phyloP scores from a whole-genome alignment of 2,888 invertebrate species.

The Schizotus pectinicornis region DNA sequence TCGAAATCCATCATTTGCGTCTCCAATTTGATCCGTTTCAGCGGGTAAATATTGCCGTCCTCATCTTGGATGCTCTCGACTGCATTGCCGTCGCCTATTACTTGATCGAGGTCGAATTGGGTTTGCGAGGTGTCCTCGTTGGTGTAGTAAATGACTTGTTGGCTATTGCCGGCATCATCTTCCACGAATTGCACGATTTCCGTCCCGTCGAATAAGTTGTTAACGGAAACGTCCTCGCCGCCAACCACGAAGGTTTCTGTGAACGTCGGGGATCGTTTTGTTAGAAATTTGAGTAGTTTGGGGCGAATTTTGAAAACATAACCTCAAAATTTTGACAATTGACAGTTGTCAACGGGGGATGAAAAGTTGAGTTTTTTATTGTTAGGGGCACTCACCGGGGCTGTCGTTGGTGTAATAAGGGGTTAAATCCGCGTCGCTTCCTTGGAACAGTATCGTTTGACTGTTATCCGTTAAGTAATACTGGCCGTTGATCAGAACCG shows the following conservation, averaged over 20 bases:
- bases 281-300: background rate
- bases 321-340: background rate
- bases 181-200: slow-evolving; percentile 36
- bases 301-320: background rate
- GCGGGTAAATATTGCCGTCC: slow-evolving; percentile 32
- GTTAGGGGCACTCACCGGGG: too few species aligned
- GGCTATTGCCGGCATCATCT: slow-evolving; percentile 25
- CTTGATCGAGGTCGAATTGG: background rate
- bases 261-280: background rate
- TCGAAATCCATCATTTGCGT: slow-evolving; percentile 27
- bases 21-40: slow-evolving; percentile 31
- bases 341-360: background rate
- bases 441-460: slow-evolving; percentile 35
- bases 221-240: slow-evolving; percentile 3
- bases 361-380: too few species aligned
- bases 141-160: slow-evolving; percentile 35
- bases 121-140: slow-evolving; percentile 9
- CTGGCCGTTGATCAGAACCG: slow-evolving; percentile 42
- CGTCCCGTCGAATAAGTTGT: slow-evolving; percentile 16
- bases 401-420: slow-evolving; percentile 39
- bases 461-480: slow-evolving; percentile 31
- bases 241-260: slow-evolving; percentile 2
- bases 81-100: slow-evolving; percentile 17
- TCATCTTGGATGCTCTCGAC: slow-evolving; percentile 28
- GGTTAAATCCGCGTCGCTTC: slow-evolving; percentile 35